Evolutionary conservation across 2,797 vertebrate genomes (phyloP).

Genomic region (Pagetopsis macropterus): DNA sequence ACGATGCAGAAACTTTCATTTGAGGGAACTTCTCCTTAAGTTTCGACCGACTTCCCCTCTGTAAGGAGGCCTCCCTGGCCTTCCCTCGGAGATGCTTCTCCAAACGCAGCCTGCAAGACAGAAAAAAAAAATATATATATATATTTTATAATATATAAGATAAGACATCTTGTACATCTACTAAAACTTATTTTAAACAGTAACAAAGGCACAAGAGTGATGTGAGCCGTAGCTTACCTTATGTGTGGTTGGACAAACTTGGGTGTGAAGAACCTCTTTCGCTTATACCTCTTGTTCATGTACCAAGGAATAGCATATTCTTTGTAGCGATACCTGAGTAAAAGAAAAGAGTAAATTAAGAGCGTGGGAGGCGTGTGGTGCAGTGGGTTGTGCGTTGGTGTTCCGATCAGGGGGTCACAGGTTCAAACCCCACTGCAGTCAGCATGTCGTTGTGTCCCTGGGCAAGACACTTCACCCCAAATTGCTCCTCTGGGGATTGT

Average conservation of each 20-base stretch:
- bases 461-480: too few relatives aligned
- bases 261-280: constrained; percentile 88
- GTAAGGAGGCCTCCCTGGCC: constrained; percentile 64
- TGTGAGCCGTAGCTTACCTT: constrained; percentile 79
- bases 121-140: constrained; percentile 5
- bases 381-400: too few relatives aligned
- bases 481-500: too few relatives aligned
- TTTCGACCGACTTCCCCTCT: constrained; percentile 67
- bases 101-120: constrained; percentile 84
- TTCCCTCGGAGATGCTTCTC: constrained; percentile 82
- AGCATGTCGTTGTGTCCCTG: too few relatives aligned
- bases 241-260: constrained; percentile 85
- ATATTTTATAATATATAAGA: too few relatives aligned
- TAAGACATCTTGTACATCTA: not conserved
- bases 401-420: too few relatives aligned
- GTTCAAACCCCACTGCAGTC: too few relatives aligned
- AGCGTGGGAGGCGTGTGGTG: too few relatives aligned
- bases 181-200: not conserved
- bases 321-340: constrained; percentile 89
- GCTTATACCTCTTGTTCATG: constrained; percentile 89
- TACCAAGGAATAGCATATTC: constrained; percentile 95
- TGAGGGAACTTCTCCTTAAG: constrained; percentile 84
- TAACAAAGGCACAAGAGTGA: not conserved
- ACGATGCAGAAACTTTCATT: constrained; percentile 70
- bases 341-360: constrained; percentile 6